phyloP scores from a whole-genome alignment of 2,797 vertebrate species.

The Muscicapa comitata region DNA sequence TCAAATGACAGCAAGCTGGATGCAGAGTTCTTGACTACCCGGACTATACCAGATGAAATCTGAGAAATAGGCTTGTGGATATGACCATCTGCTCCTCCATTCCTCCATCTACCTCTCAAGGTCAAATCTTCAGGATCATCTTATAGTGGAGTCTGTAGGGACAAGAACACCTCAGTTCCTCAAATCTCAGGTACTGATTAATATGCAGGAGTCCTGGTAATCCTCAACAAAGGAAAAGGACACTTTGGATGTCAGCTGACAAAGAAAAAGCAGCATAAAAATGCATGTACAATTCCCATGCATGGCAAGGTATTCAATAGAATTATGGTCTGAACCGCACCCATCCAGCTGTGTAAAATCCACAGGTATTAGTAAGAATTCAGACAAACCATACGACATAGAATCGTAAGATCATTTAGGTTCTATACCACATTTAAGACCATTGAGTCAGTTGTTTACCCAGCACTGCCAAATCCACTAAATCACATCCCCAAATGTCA shows the following conservation, averaged over 20 bases:
- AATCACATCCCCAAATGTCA: neutral
- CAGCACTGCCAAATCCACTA: neutral
- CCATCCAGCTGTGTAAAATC: neutral
- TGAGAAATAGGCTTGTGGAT: neutral
- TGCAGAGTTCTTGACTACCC: neutral
- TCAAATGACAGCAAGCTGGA: neutral
- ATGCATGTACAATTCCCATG: neutral
- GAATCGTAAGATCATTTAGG: neutral
- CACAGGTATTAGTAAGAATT: neutral
- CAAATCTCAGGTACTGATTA: neutral
- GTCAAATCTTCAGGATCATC: neutral
- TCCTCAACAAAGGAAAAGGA: neutral
- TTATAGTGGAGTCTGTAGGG: neutral
- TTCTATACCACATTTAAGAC: neutral
- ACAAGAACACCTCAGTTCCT: neutral
- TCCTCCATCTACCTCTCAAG: neutral
- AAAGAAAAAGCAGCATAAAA: neutral
- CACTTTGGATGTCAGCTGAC: neutral
- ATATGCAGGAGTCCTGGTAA: neutral
- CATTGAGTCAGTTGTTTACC: neutral
- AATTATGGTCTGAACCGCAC: neutral
- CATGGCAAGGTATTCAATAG: neutral
- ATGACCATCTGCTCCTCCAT: neutral
- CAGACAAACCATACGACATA: neutral
- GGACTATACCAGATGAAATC: neutral